These are phyloP conservation scores for Acomys russatus DNA, from an alignment of 2,797 vertebrate genomes.

Conservation along the genomic window DNA sequence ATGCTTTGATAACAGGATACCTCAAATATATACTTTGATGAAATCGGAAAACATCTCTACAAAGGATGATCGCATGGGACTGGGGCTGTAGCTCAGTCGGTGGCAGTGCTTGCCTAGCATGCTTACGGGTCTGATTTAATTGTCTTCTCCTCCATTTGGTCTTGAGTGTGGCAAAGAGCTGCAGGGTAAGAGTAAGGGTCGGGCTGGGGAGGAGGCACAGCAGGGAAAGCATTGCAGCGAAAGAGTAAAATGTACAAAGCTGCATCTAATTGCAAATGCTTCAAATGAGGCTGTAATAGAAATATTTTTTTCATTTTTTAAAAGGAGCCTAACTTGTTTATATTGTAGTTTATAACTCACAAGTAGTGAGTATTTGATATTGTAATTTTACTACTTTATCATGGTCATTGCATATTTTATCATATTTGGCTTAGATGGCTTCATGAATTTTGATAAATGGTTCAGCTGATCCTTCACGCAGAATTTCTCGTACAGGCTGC, in stretches of 20 bases:
- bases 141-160: too few relatives aligned
- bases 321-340: slow-evolving; percentile 78
- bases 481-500: slow-evolving; percentile 2
- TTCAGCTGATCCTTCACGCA: slow-evolving; percentile 57
- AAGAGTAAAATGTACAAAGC: slow-evolving; percentile 80
- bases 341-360: slow-evolving; percentile 79
- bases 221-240: not conserved
- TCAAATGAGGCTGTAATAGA: slow-evolving; percentile 87
- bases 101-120: too few relatives aligned
- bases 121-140: too few relatives aligned
- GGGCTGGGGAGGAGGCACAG: not conserved
- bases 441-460: slow-evolving; percentile 68
- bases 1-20: too few relatives aligned
- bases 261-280: slow-evolving; percentile 83
- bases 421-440: slow-evolving; percentile 63
- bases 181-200: not conserved
- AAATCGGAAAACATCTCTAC: too few relatives aligned
- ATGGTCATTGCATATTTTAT: slow-evolving; percentile 53
- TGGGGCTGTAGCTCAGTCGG: too few relatives aligned
- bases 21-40: too few relatives aligned
- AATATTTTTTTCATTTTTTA: slow-evolving; percentile 77
- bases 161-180: too few relatives aligned
- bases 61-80: too few relatives aligned
- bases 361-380: slow-evolving; percentile 70
- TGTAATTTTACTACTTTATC: slow-evolving; percentile 84